Evolutionary conservation across 1,140 invertebrate genomes (phyloP).

Genomic region (Asbolus verrucosus): DNA sequence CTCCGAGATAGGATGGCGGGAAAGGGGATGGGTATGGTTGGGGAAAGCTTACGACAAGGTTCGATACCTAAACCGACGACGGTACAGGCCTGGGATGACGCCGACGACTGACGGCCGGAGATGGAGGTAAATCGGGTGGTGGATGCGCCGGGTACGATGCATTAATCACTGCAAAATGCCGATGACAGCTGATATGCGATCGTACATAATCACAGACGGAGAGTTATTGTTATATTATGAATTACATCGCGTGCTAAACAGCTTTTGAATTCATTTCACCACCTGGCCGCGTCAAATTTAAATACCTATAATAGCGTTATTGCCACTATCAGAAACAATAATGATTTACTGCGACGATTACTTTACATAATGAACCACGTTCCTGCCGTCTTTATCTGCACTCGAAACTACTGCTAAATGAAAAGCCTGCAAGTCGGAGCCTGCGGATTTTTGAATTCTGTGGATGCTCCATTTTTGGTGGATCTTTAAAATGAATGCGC

Average conservation of each 20-base stretch:
- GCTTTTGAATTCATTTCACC: slow-evolving; percentile 34
- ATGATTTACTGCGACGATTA: slow-evolving; percentile 5
- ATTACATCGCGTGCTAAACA: slow-evolving; percentile 37
- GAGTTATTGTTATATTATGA: slow-evolving; percentile 38
- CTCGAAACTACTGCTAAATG: too few relatives aligned
- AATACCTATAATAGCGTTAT: slow-evolving; percentile 16
- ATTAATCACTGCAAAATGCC: slow-evolving; percentile 33
- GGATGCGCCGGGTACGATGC: slow-evolving; percentile 27
- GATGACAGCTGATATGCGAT: slow-evolving; percentile 37
- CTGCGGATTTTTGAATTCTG: too few relatives aligned
- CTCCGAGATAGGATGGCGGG: slow-evolving; percentile 45
- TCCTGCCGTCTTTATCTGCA: too few relatives aligned
- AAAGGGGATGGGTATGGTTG: slow-evolving; percentile 41
- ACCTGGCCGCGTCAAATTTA: slow-evolving; percentile 8
- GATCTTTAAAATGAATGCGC: too few relatives aligned
- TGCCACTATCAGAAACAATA: slow-evolving; percentile 2
- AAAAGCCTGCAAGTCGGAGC: too few relatives aligned
- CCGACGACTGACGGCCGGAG: slow-evolving; percentile 14
- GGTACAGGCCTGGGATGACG: slow-evolving; percentile 29
- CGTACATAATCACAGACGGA: slow-evolving; percentile 18
- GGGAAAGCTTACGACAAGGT: slow-evolving; percentile 35
- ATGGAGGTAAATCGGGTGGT: slow-evolving; percentile 37
- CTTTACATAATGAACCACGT: slow-evolving; percentile 14
- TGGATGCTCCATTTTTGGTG: too few relatives aligned
- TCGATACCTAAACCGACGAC: slow-evolving; percentile 18